phyloP scores from a whole-genome alignment of 1,140 invertebrate species.

The Dinothrombium tinctorium region DNA sequence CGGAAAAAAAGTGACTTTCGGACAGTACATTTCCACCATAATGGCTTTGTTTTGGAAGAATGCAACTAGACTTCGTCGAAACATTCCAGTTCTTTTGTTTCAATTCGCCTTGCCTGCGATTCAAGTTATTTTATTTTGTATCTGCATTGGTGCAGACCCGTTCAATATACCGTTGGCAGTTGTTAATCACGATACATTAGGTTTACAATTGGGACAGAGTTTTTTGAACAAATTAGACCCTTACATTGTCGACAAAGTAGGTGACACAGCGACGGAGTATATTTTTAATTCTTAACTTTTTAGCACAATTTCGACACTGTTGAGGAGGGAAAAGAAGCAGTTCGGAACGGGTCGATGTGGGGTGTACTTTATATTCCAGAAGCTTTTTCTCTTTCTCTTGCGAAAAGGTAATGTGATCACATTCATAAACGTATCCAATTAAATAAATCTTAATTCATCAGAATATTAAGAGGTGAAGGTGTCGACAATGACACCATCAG shows the following conservation, averaged over 20 bases:
- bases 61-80: slow-evolving; percentile 70
- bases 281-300: slow-evolving; percentile 12
- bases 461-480: slow-evolving; percentile 39
- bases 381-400: slow-evolving; percentile 57
- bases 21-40: slow-evolving; percentile 21
- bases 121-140: slow-evolving; percentile 75
- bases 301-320: slow-evolving; percentile 38
- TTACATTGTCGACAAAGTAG: neutral
- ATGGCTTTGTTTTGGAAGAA: slow-evolving; percentile 72
- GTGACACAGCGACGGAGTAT: neutral
- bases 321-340: slow-evolving; percentile 40
- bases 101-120: slow-evolving; percentile 70
- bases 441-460: slow-evolving; percentile 19
- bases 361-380: slow-evolving; percentile 56
- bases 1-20: neutral
- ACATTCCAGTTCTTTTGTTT: slow-evolving; percentile 42
- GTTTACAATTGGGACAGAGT: slow-evolving; percentile 1
- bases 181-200: slow-evolving; percentile 26
- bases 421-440: neutral
- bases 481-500: slow-evolving; percentile 48
- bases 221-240: slow-evolving; percentile 1
- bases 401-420: slow-evolving; percentile 23
- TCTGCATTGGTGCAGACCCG: slow-evolving; percentile 73
- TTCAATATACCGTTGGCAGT: slow-evolving; percentile 53
- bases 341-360: slow-evolving; percentile 50